phyloP scores from a whole-genome alignment of 2,113 vertebrate genomes.

The Dolichotis patagonum region DNA sequence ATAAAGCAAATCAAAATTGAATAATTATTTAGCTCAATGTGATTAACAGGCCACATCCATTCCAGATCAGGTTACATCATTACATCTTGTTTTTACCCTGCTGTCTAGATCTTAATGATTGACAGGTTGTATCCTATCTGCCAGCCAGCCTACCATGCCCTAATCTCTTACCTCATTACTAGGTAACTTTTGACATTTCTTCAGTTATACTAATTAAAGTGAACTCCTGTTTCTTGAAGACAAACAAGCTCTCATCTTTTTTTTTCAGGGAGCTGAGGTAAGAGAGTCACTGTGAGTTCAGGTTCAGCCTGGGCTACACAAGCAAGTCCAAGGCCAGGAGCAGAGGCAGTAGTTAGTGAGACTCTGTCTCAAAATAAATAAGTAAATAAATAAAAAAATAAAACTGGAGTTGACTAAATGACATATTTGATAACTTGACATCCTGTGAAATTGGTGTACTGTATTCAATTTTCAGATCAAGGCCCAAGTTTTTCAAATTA shows the following conservation, averaged over 20 bases:
- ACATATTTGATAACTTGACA: not conserved
- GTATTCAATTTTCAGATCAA: no score
- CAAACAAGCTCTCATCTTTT: no score
- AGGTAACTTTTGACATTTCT: not conserved
- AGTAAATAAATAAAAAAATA: no score
- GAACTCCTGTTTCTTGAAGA: not conserved
- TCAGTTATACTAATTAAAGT: not conserved
- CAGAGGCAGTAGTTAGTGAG: no score
- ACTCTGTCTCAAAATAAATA: no score
- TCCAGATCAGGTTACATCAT: not conserved
- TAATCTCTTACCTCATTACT: not conserved
- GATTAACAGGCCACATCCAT: not conserved
- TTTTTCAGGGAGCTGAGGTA: no score
- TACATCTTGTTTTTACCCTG: not conserved
- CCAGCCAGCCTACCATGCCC: not conserved
- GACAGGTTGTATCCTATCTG: not conserved
- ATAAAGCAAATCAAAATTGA: conserved; percentile 35
- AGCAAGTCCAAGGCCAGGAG: no score
- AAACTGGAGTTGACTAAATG: not conserved
- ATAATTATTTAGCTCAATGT: not conserved
- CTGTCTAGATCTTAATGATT: not conserved
- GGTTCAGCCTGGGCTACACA: no score
- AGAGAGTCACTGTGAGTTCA: no score
- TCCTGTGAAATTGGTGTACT: no score
- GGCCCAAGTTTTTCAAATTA: no score